These are phyloP conservation scores for Ecdyonurus torrentis DNA, from an alignment of 2,888 invertebrate genomes.

Conservation along the genomic window DNA sequence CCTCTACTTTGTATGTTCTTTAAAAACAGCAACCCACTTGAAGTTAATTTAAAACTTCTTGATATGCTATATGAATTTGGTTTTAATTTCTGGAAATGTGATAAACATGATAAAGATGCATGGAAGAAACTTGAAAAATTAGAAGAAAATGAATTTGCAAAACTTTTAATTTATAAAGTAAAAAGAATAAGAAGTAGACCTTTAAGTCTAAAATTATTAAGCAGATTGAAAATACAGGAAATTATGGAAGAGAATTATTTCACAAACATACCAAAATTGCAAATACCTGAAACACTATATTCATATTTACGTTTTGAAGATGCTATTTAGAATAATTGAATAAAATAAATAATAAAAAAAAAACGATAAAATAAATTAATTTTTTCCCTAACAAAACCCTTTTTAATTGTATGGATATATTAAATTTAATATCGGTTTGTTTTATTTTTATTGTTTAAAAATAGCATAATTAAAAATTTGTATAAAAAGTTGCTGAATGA, in stretches of 20 bases:
- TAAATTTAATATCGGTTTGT: too few relatives aligned
- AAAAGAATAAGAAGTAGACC: not conserved
- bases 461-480: too few relatives aligned
- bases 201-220: not conserved
- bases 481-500: too few relatives aligned
- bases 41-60: too few relatives aligned
- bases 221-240: not conserved
- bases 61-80: constrained; percentile 1
- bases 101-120: constrained; percentile 1
- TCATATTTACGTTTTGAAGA: not conserved
- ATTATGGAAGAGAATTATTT: not conserved
- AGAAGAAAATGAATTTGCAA: not conserved
- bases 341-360: too few relatives aligned
- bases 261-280: not conserved
- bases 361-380: too few relatives aligned
- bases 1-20: not conserved
- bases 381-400: too few relatives aligned
- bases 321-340: too few relatives aligned
- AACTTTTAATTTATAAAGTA: not conserved
- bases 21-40: not conserved
- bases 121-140: not conserved
- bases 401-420: too few relatives aligned
- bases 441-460: too few relatives aligned
- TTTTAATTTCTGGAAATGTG: constrained; percentile 1
- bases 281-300: not conserved